phyloP scores from a whole-genome alignment of 2,113 vertebrate genomes.

The Numida meleagris region DNA sequence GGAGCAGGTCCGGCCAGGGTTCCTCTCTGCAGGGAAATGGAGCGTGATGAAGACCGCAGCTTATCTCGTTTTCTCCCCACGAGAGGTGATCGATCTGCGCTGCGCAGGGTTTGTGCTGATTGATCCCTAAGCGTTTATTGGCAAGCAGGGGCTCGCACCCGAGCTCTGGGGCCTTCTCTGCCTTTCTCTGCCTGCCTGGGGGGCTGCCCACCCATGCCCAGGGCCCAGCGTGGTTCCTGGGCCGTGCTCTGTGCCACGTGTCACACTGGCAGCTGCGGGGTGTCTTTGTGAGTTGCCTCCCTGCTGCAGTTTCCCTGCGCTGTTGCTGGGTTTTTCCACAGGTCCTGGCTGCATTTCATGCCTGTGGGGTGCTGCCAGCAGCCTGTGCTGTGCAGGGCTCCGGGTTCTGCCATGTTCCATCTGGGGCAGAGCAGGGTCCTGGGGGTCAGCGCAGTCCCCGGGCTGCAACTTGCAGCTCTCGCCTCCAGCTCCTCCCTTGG shows the following conservation, averaged over 20 bases:
- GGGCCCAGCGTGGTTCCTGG: too few species aligned
- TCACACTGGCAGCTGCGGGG: neutral
- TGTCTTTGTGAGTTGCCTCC: neutral
- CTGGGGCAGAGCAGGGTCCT: too few species aligned
- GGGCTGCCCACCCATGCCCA: neutral
- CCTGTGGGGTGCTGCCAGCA: too few species aligned
- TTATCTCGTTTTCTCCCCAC: slow-evolving; percentile 64
- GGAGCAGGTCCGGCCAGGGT: too few species aligned
- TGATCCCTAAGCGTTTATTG: neutral
- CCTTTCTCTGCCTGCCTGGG: neutral
- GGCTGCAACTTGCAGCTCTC: neutral
- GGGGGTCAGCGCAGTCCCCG: too few species aligned
- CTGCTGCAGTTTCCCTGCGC: neutral
- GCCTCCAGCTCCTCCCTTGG: neutral
- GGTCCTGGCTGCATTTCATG: too few species aligned
- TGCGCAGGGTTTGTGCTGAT: neutral
- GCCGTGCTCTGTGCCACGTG: neutral
- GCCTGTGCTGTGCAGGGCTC: too few species aligned
- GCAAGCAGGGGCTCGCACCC: too few species aligned
- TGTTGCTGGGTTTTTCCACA: neutral
- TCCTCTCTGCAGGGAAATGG: neutral
- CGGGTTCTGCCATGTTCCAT: neutral
- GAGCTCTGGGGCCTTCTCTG: neutral
- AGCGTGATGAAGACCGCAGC: neutral
- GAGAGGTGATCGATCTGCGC: slow-evolving; percentile 15